Evolutionary conservation across 2,797 vertebrate species (phyloP).

Genomic region (Lepus townsendii): DNA sequence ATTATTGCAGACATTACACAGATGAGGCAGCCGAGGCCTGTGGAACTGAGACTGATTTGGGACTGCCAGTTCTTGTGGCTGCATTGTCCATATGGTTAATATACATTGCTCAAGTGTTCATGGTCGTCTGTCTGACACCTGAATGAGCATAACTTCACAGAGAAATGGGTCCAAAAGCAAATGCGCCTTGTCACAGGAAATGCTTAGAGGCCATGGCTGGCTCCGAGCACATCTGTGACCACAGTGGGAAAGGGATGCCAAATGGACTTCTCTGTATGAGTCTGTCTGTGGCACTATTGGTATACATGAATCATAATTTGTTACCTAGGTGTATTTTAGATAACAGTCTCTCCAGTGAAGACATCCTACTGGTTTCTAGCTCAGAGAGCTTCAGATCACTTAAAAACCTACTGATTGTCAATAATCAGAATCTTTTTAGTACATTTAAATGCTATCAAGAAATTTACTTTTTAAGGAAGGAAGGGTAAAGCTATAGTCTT

Average conservation of each 20-base stretch:
- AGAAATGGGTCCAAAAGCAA: constrained; percentile 3
- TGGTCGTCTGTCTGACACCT: neutral
- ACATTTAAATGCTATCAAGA: constrained; percentile 62
- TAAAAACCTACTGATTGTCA: constrained; percentile 8
- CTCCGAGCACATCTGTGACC: neutral
- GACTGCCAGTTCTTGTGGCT: neutral
- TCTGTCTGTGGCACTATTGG: constrained; percentile 30
- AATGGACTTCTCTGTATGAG: neutral
- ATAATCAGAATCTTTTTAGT: constrained; percentile 37
- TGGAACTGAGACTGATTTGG: neutral
- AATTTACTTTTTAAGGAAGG: constrained; percentile 52
- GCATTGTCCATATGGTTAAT: neutral
- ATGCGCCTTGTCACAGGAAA: neutral
- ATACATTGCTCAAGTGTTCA: neutral
- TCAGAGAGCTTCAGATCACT: constrained; percentile 9
- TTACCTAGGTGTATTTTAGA: constrained; percentile 22
- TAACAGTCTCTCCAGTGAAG: neutral
- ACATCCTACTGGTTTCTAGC: constrained; percentile 40
- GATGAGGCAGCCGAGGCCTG: neutral
- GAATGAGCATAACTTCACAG: constrained; percentile 9
- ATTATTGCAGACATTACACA: neutral
- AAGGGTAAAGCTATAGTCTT: neutral
- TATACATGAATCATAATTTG: neutral
- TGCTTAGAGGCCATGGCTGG: neutral
- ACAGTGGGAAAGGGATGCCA: neutral